Percentiles rank a stretch among this genome's conserved stretches.
These are phyloP conservation scores for Larimichthys polyactis DNA, from an alignment of 2,113 vertebrate genomes.

Conservation along the genomic window DNA sequence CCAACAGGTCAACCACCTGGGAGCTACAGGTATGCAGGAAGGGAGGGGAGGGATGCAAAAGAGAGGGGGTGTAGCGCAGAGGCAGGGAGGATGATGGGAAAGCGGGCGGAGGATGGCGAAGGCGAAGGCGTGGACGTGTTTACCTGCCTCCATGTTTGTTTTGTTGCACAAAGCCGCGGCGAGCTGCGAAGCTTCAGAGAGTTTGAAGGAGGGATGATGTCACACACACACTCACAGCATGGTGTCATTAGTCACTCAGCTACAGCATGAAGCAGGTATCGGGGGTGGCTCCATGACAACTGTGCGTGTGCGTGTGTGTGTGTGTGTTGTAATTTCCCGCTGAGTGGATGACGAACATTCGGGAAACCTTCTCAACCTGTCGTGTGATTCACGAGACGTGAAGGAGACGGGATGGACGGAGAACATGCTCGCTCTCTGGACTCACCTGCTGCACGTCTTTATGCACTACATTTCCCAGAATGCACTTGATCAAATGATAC, in stretches of 20 bases:
- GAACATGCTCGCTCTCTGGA: neutral
- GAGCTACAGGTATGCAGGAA: slow-evolving; percentile 74
- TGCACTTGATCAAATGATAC: neutral
- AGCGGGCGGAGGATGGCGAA: neutral
- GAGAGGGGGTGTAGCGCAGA: too few species aligned
- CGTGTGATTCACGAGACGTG: slow-evolving; percentile 37
- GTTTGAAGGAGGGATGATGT: slow-evolving; percentile 19
- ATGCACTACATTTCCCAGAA: slow-evolving; percentile 31
- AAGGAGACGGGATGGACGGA: neutral
- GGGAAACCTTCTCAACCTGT: slow-evolving; percentile 47
- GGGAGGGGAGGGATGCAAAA: neutral
- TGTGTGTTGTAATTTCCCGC: slow-evolving; percentile 39
- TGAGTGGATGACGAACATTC: slow-evolving; percentile 34
- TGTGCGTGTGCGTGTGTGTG: slow-evolving; percentile 37
- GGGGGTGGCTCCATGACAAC: slow-evolving; percentile 67
- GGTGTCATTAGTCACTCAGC: slow-evolving; percentile 55
- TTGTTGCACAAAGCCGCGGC: neutral
- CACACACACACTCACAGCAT: slow-evolving; percentile 24
- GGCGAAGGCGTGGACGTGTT: neutral
- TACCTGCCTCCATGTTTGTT: neutral
- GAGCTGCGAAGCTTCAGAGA: neutral
- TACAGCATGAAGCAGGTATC: slow-evolving; percentile 56
- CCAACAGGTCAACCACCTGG: slow-evolving; percentile 66
- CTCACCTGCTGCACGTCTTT: neutral
- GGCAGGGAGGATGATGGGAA: neutral